Evolutionary conservation across 2,888 invertebrate genomes (phyloP).

Genomic region (Chromoteleia sp.): DNA sequence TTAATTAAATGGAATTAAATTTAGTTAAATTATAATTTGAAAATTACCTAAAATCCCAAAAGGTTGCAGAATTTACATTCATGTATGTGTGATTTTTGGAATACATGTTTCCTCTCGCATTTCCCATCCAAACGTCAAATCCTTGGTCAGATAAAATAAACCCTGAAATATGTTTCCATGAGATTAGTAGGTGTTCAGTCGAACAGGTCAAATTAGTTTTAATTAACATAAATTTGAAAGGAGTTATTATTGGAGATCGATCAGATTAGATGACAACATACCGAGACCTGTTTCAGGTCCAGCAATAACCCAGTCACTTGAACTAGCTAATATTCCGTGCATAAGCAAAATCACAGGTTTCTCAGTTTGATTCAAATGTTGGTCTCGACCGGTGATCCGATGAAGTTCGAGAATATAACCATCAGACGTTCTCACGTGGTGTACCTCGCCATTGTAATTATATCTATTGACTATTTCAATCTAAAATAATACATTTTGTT

Average conservation of each 20-base stretch:
- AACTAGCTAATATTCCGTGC: constrained; percentile 90
- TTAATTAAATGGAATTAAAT: not conserved
- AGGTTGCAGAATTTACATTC: constrained; percentile 79
- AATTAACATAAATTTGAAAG: constrained; percentile 50
- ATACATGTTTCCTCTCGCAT: constrained; percentile 87
- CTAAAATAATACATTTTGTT: too few relatives aligned
- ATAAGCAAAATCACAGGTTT: constrained; percentile 88
- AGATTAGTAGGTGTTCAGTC: constrained; percentile 11
- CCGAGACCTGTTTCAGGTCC: constrained; percentile 90
- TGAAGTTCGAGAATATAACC: constrained; percentile 92
- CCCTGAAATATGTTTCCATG: constrained; percentile 74
- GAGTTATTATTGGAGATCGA: constrained; percentile 11
- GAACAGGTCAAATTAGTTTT: not conserved
- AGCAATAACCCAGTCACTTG: constrained; percentile 91
- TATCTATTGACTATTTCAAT: constrained; percentile 87
- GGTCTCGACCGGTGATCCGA: constrained; percentile 88
- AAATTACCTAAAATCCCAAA: constrained; percentile 83
- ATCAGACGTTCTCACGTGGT: constrained; percentile 89
- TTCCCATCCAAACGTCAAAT: constrained; percentile 86
- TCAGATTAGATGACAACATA: constrained; percentile 77
- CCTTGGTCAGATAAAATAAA: constrained; percentile 83
- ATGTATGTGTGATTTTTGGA: constrained; percentile 84
- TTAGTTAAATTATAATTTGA: constrained; percentile 4
- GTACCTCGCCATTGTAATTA: constrained; percentile 88
- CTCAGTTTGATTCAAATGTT: constrained; percentile 84